A percentile compares a stretch with the other conserved stretches of the same genome.
These are phyloP conservation scores for Drosophila subquinaria DNA, from an alignment of 2,888 invertebrate species.

Conservation along the genomic window DNA sequence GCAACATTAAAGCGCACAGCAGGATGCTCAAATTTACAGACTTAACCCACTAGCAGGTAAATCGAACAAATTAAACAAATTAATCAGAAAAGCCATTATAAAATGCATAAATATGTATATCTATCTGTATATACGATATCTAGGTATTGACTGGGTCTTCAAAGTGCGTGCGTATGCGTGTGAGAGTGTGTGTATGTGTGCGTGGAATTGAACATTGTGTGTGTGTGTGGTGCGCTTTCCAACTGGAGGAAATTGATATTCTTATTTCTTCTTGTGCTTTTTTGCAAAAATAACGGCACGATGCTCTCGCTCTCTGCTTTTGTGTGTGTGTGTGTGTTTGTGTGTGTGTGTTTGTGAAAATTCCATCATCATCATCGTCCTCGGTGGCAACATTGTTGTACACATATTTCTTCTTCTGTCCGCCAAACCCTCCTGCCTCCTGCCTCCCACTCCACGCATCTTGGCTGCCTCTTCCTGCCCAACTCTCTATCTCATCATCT, in stretches of 20 bases:
- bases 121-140: conserved; percentile 11
- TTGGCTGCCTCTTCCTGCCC: conserved; percentile 29
- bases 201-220: conserved; percentile 60
- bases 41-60: conserved; percentile 54
- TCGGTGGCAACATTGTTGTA: conserved; percentile 71
- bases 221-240: conserved; percentile 59
- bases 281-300: conserved; percentile 64
- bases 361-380: conserved; percentile 67
- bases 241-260: conserved; percentile 79
- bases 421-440: conserved; percentile 3
- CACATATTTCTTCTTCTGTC: conserved; percentile 71
- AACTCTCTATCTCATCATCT: conserved; percentile 58
- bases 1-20: conserved; percentile 50
- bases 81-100: conserved; percentile 21
- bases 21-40: conserved; percentile 49
- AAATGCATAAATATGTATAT: conserved; percentile 20
- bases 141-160: conserved; percentile 20
- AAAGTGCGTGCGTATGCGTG: conserved; percentile 38
- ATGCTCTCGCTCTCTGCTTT: conserved; percentile 43
- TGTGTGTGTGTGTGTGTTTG: conserved; percentile 51
- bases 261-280: conserved; percentile 77
- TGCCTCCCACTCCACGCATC: background rate
- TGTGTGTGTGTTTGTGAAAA: conserved; percentile 62
- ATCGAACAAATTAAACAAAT: conserved; percentile 32
- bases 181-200: conserved; percentile 40